Evolutionary conservation across 2,888 invertebrate species (phyloP).

Genomic region (Pristionchus maxplancki): DNA sequence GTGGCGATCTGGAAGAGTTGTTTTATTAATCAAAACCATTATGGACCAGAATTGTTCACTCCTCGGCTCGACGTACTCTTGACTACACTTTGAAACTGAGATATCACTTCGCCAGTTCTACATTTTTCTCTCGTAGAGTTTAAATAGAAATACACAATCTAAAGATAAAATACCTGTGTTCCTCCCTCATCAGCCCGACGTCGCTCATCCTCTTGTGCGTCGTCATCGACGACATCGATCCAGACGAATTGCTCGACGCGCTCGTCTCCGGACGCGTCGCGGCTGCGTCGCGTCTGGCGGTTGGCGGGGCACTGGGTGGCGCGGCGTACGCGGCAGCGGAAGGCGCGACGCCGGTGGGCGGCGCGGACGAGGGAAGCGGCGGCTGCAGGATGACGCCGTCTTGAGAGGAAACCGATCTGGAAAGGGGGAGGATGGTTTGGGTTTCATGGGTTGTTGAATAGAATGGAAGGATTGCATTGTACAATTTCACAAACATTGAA

Average conservation of each 20-base stretch:
- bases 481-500: too few relatives aligned
- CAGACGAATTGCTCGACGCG: background rate
- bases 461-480: too few relatives aligned
- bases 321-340: background rate
- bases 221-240: constrained; percentile 41
- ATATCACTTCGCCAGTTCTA: too few relatives aligned
- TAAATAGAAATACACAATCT: background rate
- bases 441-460: background rate
- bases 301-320: too few relatives aligned
- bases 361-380: constrained; percentile 2
- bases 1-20: constrained; percentile 37
- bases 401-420: constrained; percentile 74
- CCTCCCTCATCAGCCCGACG: constrained; percentile 60
- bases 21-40: background rate
- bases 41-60: too few relatives aligned
- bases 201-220: constrained; percentile 60
- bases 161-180: constrained; percentile 54
- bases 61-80: too few relatives aligned
- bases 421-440: constrained; percentile 25
- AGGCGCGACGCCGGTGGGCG: constrained; percentile 22
- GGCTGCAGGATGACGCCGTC: constrained; percentile 67
- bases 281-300: background rate
- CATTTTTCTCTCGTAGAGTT: too few relatives aligned
- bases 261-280: background rate
- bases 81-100: too few relatives aligned